phyloP scores from a whole-genome alignment of 2,113 vertebrate genomes.

The Mesitornis unicolor region DNA sequence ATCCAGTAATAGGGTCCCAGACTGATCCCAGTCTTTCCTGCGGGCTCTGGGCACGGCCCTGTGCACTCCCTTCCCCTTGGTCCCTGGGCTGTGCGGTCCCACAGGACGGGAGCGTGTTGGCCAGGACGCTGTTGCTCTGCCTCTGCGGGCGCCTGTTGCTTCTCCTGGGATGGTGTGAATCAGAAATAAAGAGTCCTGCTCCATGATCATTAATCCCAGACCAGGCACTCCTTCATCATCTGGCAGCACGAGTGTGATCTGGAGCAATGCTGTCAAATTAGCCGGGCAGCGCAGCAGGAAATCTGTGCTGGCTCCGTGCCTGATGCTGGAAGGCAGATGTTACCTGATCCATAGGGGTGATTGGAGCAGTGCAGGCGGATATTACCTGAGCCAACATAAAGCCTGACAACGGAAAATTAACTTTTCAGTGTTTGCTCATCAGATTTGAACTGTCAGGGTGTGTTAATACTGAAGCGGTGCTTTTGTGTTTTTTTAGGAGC shows the following conservation, averaged over 20 bases:
- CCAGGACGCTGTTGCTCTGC: not conserved
- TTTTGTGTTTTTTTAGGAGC: not conserved
- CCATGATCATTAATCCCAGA: not conserved
- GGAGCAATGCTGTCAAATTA: conserved; percentile 36
- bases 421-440: conserved; percentile 2
- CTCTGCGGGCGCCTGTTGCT: not conserved
- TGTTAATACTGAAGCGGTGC: not conserved
- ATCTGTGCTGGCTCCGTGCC: not conserved
- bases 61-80: not conserved
- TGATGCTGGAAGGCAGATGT: conserved; percentile 41
- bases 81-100: rapidly evolving
- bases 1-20: not conserved
- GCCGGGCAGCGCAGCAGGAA: not conserved
- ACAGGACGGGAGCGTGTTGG: rapidly evolving
- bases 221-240: not conserved
- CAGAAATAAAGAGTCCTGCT: not conserved
- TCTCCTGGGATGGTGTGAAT: not conserved
- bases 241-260: conserved; percentile 16
- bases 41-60: rapidly evolving
- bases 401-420: conserved; percentile 41
- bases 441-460: conserved; percentile 17
- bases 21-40: not conserved
- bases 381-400: conserved; percentile 36
- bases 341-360: conserved; percentile 45
- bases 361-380: not conserved